A percentile compares a stretch with the other conserved stretches of the same genome.
Evolutionary conservation across 2,113 vertebrate species (phyloP).

Genomic region (Myotis lucifugus): DNA sequence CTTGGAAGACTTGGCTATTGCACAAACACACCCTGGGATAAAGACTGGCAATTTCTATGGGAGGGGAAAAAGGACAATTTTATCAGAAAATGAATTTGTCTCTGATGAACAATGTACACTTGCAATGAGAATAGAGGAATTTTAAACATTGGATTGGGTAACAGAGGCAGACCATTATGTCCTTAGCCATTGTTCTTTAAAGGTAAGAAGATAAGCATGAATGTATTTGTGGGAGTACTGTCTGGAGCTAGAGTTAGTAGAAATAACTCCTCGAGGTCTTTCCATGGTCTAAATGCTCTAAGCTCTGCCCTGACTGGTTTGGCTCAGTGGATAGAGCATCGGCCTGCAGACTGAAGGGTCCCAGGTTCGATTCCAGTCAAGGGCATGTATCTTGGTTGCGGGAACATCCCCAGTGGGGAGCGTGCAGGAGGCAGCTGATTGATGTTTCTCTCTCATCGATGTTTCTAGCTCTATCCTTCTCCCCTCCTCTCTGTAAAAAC

Average conservation of each 20-base stretch:
- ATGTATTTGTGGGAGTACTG: neutral
- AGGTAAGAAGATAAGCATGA: neutral
- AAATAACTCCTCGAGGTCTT: neutral
- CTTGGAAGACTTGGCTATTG: neutral
- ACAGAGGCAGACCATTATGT: neutral
- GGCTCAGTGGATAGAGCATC: too few species aligned
- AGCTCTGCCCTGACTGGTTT: neutral
- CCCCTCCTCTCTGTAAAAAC: too few species aligned
- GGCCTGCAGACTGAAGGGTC: too few species aligned
- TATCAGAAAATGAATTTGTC: neutral
- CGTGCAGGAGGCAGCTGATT: too few species aligned
- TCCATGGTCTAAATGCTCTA: neutral
- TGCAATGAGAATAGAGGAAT: neutral
- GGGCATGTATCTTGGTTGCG: too few species aligned
- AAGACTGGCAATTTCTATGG: neutral
- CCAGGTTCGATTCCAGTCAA: too few species aligned
- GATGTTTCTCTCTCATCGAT: too few species aligned
- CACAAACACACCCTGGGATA: neutral
- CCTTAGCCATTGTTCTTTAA: neutral
- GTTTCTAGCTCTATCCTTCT: too few species aligned
- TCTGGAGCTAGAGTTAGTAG: neutral
- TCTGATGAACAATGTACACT: constrained; percentile 11
- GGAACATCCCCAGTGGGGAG: too few species aligned
- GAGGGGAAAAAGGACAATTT: neutral
- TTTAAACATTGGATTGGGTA: neutral